Percentiles rank a stretch among this genome's conserved stretches.
These are phyloP conservation scores for Somateria mollissima DNA, from an alignment of 2,797 vertebrate species.

Conservation along the genomic window DNA sequence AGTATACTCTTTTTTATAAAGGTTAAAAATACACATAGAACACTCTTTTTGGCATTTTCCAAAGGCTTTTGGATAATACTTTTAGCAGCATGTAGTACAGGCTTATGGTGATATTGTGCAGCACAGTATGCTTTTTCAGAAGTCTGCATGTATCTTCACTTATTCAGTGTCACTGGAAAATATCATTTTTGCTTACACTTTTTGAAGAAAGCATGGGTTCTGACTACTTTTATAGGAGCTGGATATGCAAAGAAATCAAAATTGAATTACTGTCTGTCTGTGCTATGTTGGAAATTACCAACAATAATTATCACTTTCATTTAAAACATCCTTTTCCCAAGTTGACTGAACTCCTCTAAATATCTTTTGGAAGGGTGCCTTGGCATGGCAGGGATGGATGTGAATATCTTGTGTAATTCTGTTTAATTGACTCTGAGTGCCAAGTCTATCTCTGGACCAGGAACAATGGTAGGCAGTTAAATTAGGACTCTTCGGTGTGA, in stretches of 20 bases:
- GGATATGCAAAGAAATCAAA: neutral
- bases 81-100: conserved; percentile 15
- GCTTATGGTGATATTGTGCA: conserved; percentile 23
- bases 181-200: conserved; percentile 9
- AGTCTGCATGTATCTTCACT: neutral
- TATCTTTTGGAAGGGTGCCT: conserved; percentile 12
- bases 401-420: neutral
- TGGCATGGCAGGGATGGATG: neutral
- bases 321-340: neutral
- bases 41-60: neutral
- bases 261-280: neutral
- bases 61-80: conserved; percentile 33
- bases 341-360: neutral
- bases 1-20: conserved; percentile 15
- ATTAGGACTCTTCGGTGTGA: neutral
- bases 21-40: conserved; percentile 43
- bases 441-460: conserved; percentile 2
- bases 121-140: conserved; percentile 2
- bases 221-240: neutral
- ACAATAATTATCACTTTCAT: neutral
- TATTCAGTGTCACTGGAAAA: conserved; percentile 28
- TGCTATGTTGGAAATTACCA: neutral
- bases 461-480: neutral
- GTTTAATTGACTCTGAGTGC: neutral
- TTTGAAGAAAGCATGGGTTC: neutral